Percentiles rank a stretch among this genome's conserved stretches.
phyloP scores from a whole-genome alignment of 2,888 invertebrate species.

The Hirtodrosophila confusa region DNA sequence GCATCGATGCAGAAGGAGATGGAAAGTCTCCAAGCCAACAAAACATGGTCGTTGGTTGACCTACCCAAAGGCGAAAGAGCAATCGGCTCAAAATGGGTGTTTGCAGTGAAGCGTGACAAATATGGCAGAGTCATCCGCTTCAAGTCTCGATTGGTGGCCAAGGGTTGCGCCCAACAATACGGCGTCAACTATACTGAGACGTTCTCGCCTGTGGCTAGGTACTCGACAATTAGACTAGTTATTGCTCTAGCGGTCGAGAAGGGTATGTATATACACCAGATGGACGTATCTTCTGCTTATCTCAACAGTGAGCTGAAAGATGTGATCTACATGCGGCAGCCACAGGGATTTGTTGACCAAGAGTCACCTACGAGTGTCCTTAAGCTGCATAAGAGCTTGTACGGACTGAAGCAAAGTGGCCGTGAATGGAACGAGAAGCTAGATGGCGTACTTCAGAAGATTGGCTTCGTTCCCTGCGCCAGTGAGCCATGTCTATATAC shows the following conservation, averaged over 20 bases:
- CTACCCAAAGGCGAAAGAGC: too few species aligned
- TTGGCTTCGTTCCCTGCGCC: slow-evolving; percentile 36
- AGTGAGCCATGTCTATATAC: slow-evolving; percentile 46
- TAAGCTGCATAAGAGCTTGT: too few species aligned
- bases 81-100: too few species aligned
- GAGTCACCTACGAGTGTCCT: not conserved
- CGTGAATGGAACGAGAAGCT: slow-evolving; percentile 52
- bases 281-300: slow-evolving; percentile 28
- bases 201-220: slow-evolving; percentile 12
- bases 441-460: slow-evolving; percentile 27
- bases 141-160: slow-evolving; percentile 44
- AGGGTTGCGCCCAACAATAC: slow-evolving; percentile 25
- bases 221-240: slow-evolving; percentile 2
- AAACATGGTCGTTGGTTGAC: too few species aligned
- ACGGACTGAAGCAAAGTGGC: too few species aligned
- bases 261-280: slow-evolving; percentile 42
- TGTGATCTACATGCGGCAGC: slow-evolving; percentile 45
- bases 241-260: slow-evolving; percentile 51
- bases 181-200: slow-evolving; percentile 21
- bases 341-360: slow-evolving; percentile 43
- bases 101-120: too few species aligned
- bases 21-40: slow-evolving; percentile 19
- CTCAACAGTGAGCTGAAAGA: slow-evolving; percentile 48
- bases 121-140: slow-evolving; percentile 1
- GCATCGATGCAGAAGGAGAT: slow-evolving; percentile 13